Base-by-base conservation (phyloP, 2,888 invertebrate species). In the Lamproptera curius region DNA sequence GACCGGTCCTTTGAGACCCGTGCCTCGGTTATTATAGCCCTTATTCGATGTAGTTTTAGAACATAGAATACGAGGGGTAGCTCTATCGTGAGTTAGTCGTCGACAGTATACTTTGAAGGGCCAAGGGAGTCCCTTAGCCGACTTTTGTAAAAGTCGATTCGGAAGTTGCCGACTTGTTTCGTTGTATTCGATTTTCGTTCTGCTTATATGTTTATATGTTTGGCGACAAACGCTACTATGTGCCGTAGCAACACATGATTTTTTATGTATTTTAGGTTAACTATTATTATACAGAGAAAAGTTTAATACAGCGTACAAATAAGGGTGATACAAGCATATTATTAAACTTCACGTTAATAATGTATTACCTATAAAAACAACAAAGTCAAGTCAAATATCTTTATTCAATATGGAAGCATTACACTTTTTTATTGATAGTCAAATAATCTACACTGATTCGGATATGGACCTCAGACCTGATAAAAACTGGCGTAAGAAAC, bases 1-100 rank as follows among this genome's bases (percentile, higher is more conserved):
- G 61, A 52, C 80, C 73, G 74, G 16, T 40, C 43, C 55, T n/a
- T 5, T 34, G 26, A 54, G 76, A 72, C 53, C 75, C 44, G 43
- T 52, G 49, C 49, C 41, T 49, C 49, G n/a, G 36, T 48, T 46
- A 51, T 50, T 50, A 35, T 33, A 47, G 31, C 26, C 43, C 26
- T 17, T 31, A 42, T 33, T 40, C 6, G 10, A 20, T 26, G 10
- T 10, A 17, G 13, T 31, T 6, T n/a, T 43, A 20, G 37, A 34
- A 33, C 14, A 20, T 15, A 17, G 1, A 37, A 4, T 14, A 28
- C 15, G 34, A 34, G 46, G 48, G 48, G 50, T 20, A 41, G 50
- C 2, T 54, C 50, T 34, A 11, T n/a, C 3, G 8, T 49, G 47
- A 6, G 36, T 26, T 54, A 50, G 54, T 11, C 44, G 11, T 37